These are phyloP conservation scores for Lamproptera curius DNA, from an alignment of 2,888 invertebrate species.

Conservation along the genomic window DNA sequence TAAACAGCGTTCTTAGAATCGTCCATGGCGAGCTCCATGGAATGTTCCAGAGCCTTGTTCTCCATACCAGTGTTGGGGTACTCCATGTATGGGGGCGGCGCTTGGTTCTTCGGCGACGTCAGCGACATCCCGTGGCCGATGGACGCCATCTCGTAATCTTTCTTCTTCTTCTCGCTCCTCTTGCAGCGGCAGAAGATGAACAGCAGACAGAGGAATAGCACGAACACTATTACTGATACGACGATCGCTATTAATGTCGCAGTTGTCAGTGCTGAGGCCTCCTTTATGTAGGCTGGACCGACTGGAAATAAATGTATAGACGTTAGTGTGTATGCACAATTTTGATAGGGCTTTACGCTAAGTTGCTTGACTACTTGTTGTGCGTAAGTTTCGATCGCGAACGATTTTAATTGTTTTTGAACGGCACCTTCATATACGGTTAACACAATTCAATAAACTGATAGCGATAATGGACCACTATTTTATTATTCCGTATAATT, in stretches of 20 bases:
- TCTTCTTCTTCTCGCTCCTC: conserved; percentile 89
- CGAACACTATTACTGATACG: conserved; percentile 87
- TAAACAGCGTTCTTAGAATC: conserved; percentile 92
- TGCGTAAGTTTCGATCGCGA: too few relatives aligned
- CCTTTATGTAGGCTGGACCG: conserved; percentile 88
- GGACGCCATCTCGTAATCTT: conserved; percentile 95
- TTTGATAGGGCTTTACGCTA: too few relatives aligned
- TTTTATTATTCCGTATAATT: too few relatives aligned
- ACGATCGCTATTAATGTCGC: conserved; percentile 88
- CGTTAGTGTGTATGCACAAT: too few relatives aligned
- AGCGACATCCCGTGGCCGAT: conserved; percentile 85
- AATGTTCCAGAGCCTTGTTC: conserved; percentile 94
- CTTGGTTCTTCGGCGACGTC: conserved; percentile 84
- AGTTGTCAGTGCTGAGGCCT: conserved; percentile 86
- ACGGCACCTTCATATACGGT: too few relatives aligned
- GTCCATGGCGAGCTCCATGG: conserved; percentile 91
- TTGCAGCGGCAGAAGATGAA: conserved; percentile 92
- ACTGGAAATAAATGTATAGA: conserved; percentile 81
- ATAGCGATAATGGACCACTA: too few relatives aligned
- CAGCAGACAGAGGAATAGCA: conserved; percentile 84
- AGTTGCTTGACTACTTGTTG: too few relatives aligned
- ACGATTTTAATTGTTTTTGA: too few relatives aligned
- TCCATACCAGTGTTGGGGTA: conserved; percentile 92
- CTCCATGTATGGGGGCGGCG: conserved; percentile 92
- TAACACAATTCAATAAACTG: too few relatives aligned